phyloP scores from a whole-genome alignment of 2,113 vertebrate species.

The Meleagris gallopavo region DNA sequence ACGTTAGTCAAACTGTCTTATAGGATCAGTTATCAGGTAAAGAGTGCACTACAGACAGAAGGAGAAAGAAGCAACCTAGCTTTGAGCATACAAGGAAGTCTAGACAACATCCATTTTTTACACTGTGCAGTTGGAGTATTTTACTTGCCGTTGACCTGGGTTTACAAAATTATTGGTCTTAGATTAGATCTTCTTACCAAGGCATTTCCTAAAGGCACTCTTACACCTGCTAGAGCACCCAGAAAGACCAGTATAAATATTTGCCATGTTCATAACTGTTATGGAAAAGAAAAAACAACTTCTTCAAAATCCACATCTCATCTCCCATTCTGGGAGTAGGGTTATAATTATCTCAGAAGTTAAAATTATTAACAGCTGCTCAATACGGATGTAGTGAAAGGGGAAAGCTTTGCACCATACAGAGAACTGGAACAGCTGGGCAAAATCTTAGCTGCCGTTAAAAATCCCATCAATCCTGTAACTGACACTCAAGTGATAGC shows the following conservation, averaged over 20 bases:
- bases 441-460: not conserved
- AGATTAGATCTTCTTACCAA: not conserved
- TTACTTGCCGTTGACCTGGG: not conserved
- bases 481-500: not conserved
- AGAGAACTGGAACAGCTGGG: not conserved
- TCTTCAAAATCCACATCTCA: not conserved
- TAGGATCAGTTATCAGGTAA: not conserved
- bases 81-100: not conserved
- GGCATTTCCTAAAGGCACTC: not conserved
- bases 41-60: not conserved
- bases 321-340: not conserved
- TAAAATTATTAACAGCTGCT: conserved; percentile 5
- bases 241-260: not conserved
- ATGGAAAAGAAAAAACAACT: not conserved
- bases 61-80: not conserved
- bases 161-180: not conserved
- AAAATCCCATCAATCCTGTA: not conserved
- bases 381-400: not conserved
- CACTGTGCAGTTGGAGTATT: not conserved
- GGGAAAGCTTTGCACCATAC: not conserved
- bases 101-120: not conserved
- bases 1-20: not conserved
- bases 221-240: not conserved
- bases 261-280: not conserved
- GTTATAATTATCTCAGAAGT: not conserved